These are phyloP conservation scores for Apocrypta bakeri DNA, from an alignment of 1,140 invertebrate species.

Conservation along the genomic window DNA sequence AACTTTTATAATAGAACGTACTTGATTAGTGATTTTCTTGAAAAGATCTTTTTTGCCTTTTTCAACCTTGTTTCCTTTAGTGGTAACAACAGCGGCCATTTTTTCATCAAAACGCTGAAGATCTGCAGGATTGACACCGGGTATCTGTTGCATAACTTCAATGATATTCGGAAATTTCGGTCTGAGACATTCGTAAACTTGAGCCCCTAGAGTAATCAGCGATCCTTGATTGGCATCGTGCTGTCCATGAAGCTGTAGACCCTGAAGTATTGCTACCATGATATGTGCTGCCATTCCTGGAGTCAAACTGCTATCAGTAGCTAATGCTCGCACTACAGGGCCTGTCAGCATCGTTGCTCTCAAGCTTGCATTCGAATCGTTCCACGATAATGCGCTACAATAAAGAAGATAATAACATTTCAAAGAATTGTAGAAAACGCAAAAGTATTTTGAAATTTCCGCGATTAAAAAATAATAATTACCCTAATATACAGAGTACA, in stretches of 20 bases:
- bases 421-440: too few relatives aligned
- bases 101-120: conserved; percentile 89
- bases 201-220: conserved; percentile 81
- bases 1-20: conserved; percentile 66
- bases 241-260: conserved; percentile 86
- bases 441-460: conserved; percentile 34
- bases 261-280: conserved; percentile 84
- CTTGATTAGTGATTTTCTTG: conserved; percentile 89
- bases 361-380: conserved; percentile 86
- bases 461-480: conserved; percentile 35
- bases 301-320: conserved; percentile 77
- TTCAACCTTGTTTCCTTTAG: conserved; percentile 86
- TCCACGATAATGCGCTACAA: conserved; percentile 86
- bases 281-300: conserved; percentile 81
- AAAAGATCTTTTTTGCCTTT: conserved; percentile 93
- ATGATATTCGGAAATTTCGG: conserved; percentile 83
- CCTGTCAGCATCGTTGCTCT: conserved; percentile 83
- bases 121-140: conserved; percentile 84
- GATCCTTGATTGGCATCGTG: conserved; percentile 88
- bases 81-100: conserved; percentile 79
- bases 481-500: conserved; percentile 79
- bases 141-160: conserved; percentile 83
- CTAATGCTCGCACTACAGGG: conserved; percentile 78
- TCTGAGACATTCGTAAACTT: conserved; percentile 87
- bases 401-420: conserved; percentile 50